Evolutionary conservation across 2,888 invertebrate species (phyloP), one percentile per base, ranked within the genome.

Genomic region (Glyphotaelius pellucidus): DNA sequence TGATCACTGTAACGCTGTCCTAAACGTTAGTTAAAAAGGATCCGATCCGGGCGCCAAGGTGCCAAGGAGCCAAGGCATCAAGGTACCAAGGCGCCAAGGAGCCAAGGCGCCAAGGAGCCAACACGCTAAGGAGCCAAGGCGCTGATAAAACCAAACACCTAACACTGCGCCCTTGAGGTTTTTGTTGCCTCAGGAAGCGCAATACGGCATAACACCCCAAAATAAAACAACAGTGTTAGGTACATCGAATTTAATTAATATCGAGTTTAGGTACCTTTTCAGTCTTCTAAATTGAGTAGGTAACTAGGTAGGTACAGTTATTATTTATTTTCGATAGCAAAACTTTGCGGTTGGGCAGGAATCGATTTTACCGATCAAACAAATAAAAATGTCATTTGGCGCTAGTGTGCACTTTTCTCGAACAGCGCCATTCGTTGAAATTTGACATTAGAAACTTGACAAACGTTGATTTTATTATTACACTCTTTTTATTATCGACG

Each of bases 341-440:
- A 90, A 79, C 15, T 89, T 89, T 80, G 25, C 30, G n/a, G 83
- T 91, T 83, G 89, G 83, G 80, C 89, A 91, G 89, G 84, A 91
- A 89, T 91, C 91, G 81, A 83, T 80, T 91, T 89, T 91, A 91
- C 91, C 91, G 91, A 91, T 88, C 52, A 67, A 83, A 90, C 90
- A 89, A 87, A 87, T 19, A 25, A 38, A 86, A 87, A 80, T 79
- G 52, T 80, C 42, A 80, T 25, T 80, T 91, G 91, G 91, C 91
- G 91, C 91, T 91, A 89, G 91, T 86, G 67, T 80, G 14, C 89
- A 83, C 88, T 42, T 35, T 88, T n/a, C 79, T 86, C 87, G 85
- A 85, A 31, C 90, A 91, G 92, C 92, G 92, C 90, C 89, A 91
- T 92, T 92, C 67, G 92, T 92, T 89, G 85, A 92, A 84, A 86